These are phyloP conservation scores for Drosophila tristis DNA, from an alignment of 1,140 invertebrate species.

Conservation along the genomic window DNA sequence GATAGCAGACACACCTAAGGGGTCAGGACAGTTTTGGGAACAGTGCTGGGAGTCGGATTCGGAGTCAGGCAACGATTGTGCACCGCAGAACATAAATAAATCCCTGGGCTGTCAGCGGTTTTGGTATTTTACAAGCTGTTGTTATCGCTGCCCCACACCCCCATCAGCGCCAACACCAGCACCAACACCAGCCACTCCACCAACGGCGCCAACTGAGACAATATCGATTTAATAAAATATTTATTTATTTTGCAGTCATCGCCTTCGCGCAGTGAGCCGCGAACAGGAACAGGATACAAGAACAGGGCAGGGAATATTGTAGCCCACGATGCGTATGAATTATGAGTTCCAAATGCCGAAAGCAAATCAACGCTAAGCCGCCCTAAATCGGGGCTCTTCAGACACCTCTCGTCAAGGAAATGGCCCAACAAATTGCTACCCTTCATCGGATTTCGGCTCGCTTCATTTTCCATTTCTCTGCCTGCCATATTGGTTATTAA, in stretches of 20 bases:
- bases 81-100: conserved; percentile 63
- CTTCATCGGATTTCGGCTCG: conserved; percentile 11
- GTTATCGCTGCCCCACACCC: conserved; percentile 36
- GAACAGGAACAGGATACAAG: conserved; percentile 4
- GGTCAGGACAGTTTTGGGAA: background rate
- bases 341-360: conserved; percentile 19
- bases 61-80: background rate
- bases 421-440: conserved; percentile 45
- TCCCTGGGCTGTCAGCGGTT: conserved; percentile 55
- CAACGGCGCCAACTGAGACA: conserved; percentile 20
- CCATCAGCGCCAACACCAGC: background rate
- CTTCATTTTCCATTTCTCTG: conserved; percentile 9
- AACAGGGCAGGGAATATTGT: no score
- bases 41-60: no score
- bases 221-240: conserved; percentile 74
- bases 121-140: conserved; percentile 60
- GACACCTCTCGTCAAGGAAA: conserved; percentile 38
- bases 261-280: conserved; percentile 4
- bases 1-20: conserved; percentile 35
- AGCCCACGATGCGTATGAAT: conserved; percentile 51
- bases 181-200: background rate
- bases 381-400: conserved; percentile 7
- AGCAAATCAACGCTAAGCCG: background rate
- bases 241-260: conserved; percentile 39
- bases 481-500: conserved; percentile 61